phyloP scores from a whole-genome alignment of 35 echinoderm and acorn worm species.

The Hemicentrotus pulcherrimus region DNA sequence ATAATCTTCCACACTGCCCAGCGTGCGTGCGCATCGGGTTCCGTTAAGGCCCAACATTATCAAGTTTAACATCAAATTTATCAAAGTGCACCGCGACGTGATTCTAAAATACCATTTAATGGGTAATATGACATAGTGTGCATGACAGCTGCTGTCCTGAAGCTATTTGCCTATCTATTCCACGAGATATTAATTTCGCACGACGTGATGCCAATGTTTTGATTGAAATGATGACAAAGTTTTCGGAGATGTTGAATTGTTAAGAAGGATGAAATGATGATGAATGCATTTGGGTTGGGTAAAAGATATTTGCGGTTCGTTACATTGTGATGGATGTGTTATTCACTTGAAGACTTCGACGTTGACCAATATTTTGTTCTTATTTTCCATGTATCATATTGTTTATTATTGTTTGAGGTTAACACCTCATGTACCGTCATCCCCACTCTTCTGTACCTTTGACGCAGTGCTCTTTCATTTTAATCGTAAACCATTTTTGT shows the following conservation, averaged over 20 bases:
- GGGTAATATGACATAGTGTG: background rate
- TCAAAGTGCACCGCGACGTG: background rate
- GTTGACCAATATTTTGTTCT: background rate
- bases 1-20: background rate
- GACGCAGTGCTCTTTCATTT: background rate
- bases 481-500: too few species aligned
- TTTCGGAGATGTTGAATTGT: background rate
- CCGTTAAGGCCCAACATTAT: background rate
- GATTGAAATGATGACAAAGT: background rate
- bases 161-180: conserved; percentile 11
- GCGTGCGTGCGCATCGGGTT: background rate
- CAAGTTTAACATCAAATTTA: background rate
- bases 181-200: background rate
- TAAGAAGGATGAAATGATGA: background rate
- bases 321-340: background rate
- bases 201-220: background rate
- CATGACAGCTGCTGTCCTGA: background rate
- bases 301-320: background rate
- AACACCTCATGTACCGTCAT: background rate
- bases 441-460: background rate
- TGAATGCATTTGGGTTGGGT: background rate
- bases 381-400: background rate
- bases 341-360: background rate
- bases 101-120: background rate
- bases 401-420: background rate